Evolutionary conservation across 2,797 vertebrate species (phyloP), one percentile per base, ranked within the genome.

Genomic region (Chaetophractus vellerosus): DNA sequence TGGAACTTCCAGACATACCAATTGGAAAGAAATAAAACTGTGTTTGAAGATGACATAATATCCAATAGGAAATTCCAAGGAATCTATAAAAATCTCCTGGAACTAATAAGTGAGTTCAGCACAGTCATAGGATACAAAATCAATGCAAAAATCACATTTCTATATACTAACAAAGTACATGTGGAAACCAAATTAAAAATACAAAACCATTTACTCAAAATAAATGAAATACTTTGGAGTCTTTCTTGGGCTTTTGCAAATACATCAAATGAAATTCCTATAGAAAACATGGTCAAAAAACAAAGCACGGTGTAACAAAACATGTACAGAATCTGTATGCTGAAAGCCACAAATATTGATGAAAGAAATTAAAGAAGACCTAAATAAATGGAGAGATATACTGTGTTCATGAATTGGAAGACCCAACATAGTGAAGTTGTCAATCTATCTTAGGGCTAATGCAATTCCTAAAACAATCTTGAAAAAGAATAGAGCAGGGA

Each of bases 241-340:
- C 59, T 48, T 31, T 83, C 87, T 50, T 59, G 63, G 74, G 91
- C 76, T 94, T 95, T 86, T 90, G 88, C 45, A 61, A 79, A 93
- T 64, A 36, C 59, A 69, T 84, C 82, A 83, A n/a, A 75, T 91
- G 55, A 76, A 95, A 95, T 41, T 90, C 63, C 59, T 90, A 21
- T 55, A 83, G 95, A 79, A 97, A 96, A 94, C 80, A 78, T 93
- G 81, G 93, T 52, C 96, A 91, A 59, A 91, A 96, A 96, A 93
- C 74, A 75, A 83, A 96, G 66, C 68, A 11, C 68, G 86, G 61
- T 87, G 6, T 11, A 55, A 19, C 75, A 75, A 89, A 93, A 72
- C 48, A 64, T 33, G 18, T 66, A 18, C 6, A 12, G n/a, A 79
- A 79, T 75, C 21, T 33, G 5, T 63, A 50, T 48, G 23, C 59